phyloP scores from a whole-genome alignment of 2,797 vertebrate genomes.

The Morus bassanus region DNA sequence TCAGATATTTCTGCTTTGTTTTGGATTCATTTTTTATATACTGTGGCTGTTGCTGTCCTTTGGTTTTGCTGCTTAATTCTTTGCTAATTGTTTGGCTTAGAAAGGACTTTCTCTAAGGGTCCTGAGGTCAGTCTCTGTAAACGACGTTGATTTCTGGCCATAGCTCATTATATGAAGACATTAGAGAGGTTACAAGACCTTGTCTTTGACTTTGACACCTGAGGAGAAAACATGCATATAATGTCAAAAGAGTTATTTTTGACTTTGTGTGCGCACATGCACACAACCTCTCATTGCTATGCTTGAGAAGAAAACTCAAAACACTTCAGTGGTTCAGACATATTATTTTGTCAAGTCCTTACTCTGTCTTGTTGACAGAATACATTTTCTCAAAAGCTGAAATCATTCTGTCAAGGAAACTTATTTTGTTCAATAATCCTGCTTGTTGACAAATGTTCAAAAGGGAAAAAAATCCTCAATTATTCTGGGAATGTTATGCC shows the following conservation, averaged over 20 bases:
- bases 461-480: conserved; percentile 56
- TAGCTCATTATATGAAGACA: conserved; percentile 10
- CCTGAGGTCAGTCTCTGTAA: background rate
- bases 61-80: background rate
- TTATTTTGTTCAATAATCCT: conserved; percentile 64
- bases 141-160: fast-evolving
- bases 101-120: background rate
- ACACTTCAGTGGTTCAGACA: conserved; percentile 40
- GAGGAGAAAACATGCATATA: background rate
- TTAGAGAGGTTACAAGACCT: conserved; percentile 11
- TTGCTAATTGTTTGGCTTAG: background rate
- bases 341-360: conserved; percentile 70
- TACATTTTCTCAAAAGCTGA: conserved; percentile 65
- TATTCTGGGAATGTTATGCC: conserved; percentile 53
- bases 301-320: conserved; percentile 46
- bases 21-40: background rate
- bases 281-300: conserved; percentile 37
- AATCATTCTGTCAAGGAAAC: conserved; percentile 69
- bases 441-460: conserved; percentile 69
- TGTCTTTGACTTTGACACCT: conserved; percentile 12
- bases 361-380: conserved; percentile 67
- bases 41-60: background rate
- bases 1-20: background rate
- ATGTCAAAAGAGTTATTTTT: conserved; percentile 27
- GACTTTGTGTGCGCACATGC: background rate